These are phyloP conservation scores for Eurystomus glaucurus DNA, from an alignment of 2,797 vertebrate species.

Conservation along the genomic window DNA sequence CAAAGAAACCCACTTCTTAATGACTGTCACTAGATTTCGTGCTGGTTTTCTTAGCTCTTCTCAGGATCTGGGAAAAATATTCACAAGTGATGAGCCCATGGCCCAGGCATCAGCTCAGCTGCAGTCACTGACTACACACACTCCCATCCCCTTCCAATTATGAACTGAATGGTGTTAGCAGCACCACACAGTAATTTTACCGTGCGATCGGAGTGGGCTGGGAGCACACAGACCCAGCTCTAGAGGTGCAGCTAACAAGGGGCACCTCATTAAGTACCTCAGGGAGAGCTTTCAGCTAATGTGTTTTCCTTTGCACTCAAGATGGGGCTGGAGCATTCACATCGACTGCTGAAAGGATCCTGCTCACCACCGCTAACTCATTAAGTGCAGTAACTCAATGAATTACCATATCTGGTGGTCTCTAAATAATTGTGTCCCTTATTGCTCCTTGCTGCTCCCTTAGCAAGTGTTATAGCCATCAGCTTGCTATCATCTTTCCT, in stretches of 20 bases:
- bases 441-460: not conserved
- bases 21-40: not conserved
- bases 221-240: not conserved
- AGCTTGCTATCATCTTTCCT: not conserved
- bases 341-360: not conserved
- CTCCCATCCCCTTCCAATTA: not conserved
- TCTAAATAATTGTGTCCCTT: not conserved
- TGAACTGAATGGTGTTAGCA: not conserved
- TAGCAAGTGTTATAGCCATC: not conserved
- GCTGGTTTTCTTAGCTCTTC: not conserved
- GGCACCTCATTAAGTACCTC: not conserved
- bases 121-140: accelerated
- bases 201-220: accelerated
- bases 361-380: not conserved
- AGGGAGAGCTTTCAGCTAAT: not conserved
- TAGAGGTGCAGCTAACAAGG: not conserved
- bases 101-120: not conserved
- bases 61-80: not conserved
- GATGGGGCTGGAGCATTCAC: not conserved
- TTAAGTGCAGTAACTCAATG: not conserved
- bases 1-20: not conserved
- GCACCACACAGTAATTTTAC: not conserved
- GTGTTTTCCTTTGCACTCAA: not conserved
- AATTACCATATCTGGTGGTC: not conserved
- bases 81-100: not conserved